Conservation (phyloP, 2,888 invertebrate species). For the Lithophane leautieri region DNA sequence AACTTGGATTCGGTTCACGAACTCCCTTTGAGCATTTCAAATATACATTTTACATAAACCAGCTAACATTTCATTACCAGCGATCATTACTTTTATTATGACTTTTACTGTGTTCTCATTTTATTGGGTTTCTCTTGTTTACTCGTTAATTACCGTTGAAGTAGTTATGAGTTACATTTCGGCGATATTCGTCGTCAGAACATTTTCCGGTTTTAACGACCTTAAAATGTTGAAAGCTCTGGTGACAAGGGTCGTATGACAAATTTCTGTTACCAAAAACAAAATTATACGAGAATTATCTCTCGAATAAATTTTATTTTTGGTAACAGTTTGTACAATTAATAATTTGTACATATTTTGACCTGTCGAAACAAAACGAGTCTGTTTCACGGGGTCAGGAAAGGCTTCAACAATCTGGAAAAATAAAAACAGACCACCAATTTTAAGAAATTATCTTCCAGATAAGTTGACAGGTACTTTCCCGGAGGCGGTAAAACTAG, state of each 20-base stretch:
- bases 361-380: background rate
- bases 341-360: background rate
- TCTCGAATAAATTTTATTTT: no score
- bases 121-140: constrained; percentile 49
- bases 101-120: constrained; percentile 34
- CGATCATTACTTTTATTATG: constrained; percentile 39
- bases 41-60: constrained; percentile 50
- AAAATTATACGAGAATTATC: background rate
- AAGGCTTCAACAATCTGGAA: background rate
- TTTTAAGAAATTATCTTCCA: background rate
- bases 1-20: constrained; percentile 52
- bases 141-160: constrained; percentile 45
- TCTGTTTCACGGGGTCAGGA: background rate
- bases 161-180: constrained; percentile 46
- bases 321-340: background rate
- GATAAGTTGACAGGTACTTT: background rate
- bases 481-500: background rate
- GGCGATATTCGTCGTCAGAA: constrained; percentile 1
- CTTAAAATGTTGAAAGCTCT: constrained; percentile 13
- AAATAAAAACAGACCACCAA: no score
- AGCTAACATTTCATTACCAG: constrained; percentile 36
- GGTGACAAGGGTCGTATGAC: background rate
- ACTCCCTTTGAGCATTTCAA: constrained; percentile 55
- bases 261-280: background rate
- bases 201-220: constrained; percentile 23